Base-by-base conservation (phyloP, 2,797 vertebrate genomes). In the Coregonus suidteri region DNA sequence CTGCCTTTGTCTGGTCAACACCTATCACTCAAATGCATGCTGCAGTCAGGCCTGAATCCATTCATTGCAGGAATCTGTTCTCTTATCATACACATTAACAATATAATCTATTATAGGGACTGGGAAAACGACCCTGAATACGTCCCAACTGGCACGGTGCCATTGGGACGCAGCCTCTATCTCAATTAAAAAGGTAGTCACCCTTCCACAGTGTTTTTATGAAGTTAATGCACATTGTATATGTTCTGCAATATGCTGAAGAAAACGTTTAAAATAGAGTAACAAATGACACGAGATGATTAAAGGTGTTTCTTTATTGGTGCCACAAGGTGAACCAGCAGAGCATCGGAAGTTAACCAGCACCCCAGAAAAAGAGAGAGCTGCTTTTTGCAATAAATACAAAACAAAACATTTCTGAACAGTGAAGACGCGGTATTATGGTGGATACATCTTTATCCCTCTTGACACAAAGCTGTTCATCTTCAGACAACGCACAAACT, bases 351-450 rank as follows among this genome's bases (percentile, higher is more conserved):
- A 71, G 82, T 72, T 79, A 72, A 72, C 84, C 79, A 41, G 51
- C 74, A 82, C 82, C 86, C 84, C 71, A 78, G 82, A 88, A 78
- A 86, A 84, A 82, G 83, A 88, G 51, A 90, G 14, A 79, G 90
- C 89, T 75, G 89, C 82, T 82, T 90, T 90, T 91, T 84, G 73
- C 75, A 89, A 73, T 30, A 77, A 69, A 31, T 18, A 68, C 31
- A 77, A 66, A 73, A 51, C 56, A 83, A 73, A 56, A 47, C 73
- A 35, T 83, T 74, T 77, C 37, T 76, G 34, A 81, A 82, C 65
- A 81, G 71, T 69, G 81, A 81, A 34, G 66, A 37, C 5, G 2
- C 35, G 31, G 34, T 37, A 82, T 15, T 78, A 76, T 78, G 75
- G 56, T 75, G 20, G 80, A 76, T 56, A 30, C 6, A 13, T 18